These are phyloP conservation scores for Actinostola sp. DNA, from an alignment of 92 coral and sea anemone species.

Conservation along the genomic window DNA sequence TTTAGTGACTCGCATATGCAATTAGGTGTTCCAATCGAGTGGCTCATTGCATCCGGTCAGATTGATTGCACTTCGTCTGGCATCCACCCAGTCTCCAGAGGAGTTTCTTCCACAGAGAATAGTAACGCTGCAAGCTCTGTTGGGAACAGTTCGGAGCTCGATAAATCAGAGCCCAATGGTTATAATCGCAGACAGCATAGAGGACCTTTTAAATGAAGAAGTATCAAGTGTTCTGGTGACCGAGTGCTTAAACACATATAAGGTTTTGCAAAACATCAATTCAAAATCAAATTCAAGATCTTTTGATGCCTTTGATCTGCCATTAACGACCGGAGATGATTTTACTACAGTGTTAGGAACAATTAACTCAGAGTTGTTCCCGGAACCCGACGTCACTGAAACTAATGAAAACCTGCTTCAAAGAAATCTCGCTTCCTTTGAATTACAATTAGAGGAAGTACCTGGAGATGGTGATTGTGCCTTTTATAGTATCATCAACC, in stretches of 20 bases:
- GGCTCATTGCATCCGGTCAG: neutral
- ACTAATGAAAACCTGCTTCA: neutral
- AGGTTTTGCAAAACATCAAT: too few relatives aligned
- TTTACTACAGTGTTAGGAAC: neutral
- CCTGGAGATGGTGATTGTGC: slow-evolving; percentile 44
- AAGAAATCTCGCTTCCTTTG: slow-evolving; percentile 26
- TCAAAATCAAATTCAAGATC: too few relatives aligned
- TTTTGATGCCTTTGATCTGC: slow-evolving; percentile 23
- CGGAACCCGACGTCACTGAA: neutral
- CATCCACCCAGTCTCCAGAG: too few relatives aligned
- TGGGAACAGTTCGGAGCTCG: too few relatives aligned
- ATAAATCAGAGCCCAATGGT: too few relatives aligned
- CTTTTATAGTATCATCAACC: slow-evolving; percentile 23
- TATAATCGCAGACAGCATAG: slow-evolving; percentile 9
- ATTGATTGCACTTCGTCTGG: too few relatives aligned
- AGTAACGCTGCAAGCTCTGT: too few relatives aligned
- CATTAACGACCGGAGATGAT: neutral
- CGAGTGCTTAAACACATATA: too few relatives aligned
- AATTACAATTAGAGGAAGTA: slow-evolving; percentile 22
- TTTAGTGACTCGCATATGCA: slow-evolving; percentile 11
- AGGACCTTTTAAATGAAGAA: slow-evolving; percentile 20
- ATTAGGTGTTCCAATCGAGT: slow-evolving; percentile 10
- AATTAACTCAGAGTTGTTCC: neutral
- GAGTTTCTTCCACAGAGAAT: too few relatives aligned
- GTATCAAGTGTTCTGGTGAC: slow-evolving; percentile 11